phyloP scores from a whole-genome alignment of 2,113 vertebrate species.

The Chionomys nivalis region DNA sequence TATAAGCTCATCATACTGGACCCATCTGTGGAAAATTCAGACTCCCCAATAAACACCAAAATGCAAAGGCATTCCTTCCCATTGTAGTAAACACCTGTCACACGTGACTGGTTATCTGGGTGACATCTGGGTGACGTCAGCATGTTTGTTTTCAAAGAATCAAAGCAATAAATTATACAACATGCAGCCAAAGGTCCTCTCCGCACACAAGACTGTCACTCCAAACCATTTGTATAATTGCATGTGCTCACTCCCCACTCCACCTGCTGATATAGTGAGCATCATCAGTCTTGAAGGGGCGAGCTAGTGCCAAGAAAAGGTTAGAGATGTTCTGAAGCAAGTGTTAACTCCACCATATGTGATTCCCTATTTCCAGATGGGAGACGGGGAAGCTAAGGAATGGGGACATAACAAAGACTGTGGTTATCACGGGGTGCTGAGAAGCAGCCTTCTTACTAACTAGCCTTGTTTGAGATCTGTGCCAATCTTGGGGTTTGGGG shows the following conservation, averaged over 20 bases:
- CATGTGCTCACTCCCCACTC: too few species aligned
- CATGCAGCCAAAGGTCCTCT: not conserved
- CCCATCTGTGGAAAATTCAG: not conserved
- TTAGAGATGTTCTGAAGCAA: not conserved
- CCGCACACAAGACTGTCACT: not conserved
- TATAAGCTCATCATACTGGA: not conserved
- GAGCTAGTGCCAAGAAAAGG: not conserved
- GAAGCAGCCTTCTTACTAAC: not conserved
- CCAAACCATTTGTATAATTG: not conserved
- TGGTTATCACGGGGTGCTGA: accelerated
- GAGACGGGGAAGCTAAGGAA: not conserved
- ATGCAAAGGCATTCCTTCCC: not conserved
- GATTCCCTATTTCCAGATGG: not conserved
- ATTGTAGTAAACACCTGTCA: not conserved
- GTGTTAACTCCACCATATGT: too few species aligned
- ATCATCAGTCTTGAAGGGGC: not conserved
- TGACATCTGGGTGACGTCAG: not conserved
- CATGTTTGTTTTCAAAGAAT: not conserved
- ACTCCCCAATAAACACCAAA: not conserved
- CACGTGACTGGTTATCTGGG: not conserved
- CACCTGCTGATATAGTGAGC: not conserved
- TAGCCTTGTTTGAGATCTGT: not conserved
- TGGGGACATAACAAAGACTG: not conserved
- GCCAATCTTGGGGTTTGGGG: too few species aligned
- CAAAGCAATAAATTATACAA: not conserved